These are phyloP conservation scores for Perithous albicinctus DNA, from an alignment of 2,888 invertebrate species.

Conservation along the genomic window DNA sequence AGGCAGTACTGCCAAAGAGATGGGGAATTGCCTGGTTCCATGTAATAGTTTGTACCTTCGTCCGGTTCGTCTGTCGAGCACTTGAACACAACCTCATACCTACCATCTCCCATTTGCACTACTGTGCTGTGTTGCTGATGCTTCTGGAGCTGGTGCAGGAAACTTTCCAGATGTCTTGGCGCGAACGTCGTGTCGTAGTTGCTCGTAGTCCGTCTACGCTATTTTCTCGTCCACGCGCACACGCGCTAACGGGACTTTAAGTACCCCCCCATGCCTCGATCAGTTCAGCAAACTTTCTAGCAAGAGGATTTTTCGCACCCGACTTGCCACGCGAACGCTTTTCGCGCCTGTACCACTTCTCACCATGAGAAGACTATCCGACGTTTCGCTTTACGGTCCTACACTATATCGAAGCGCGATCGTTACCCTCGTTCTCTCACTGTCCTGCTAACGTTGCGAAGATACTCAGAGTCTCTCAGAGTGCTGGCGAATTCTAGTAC, in stretches of 20 bases:
- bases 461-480: not conserved
- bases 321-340: conserved; percentile 20
- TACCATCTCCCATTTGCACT: not conserved
- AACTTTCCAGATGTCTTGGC: conserved; percentile 42
- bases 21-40: conserved; percentile 32
- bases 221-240: conserved; percentile 64
- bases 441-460: not conserved
- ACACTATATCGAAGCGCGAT: not conserved
- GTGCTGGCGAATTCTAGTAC: not conserved
- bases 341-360: conserved; percentile 2
- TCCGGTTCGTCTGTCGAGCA: conserved; percentile 5
- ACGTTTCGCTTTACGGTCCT: conserved; percentile 5
- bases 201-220: conserved; percentile 6
- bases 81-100: conserved; percentile 25
- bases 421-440: not conserved
- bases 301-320: conserved; percentile 20
- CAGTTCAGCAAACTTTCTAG: conserved; percentile 34
- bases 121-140: conserved; percentile 18
- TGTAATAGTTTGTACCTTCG: conserved; percentile 47
- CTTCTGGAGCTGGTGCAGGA: conserved; percentile 12
- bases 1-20: conserved; percentile 8
- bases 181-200: conserved; percentile 10
- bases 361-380: not conserved
- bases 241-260: conserved; percentile 75
- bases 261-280: conserved; percentile 65